Percentiles rank a stretch among this genome's conserved stretches.
These are phyloP conservation scores for Ptychodera flava DNA, from an alignment of 35 echinoderm and acorn worm species.

Conservation along the genomic window DNA sequence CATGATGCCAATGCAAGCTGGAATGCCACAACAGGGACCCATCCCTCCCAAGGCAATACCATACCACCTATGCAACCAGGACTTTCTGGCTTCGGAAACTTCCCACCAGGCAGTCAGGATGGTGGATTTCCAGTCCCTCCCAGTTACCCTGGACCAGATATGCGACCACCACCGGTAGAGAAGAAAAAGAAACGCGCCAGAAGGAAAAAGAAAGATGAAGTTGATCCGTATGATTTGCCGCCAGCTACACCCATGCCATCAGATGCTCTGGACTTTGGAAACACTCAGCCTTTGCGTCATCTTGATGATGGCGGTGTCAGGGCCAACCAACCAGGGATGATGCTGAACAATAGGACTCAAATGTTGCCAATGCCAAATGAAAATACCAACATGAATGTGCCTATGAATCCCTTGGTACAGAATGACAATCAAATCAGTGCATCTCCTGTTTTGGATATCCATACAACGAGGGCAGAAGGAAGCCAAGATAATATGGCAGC, in stretches of 20 bases:
- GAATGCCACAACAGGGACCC: not conserved
- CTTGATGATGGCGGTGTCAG: not conserved
- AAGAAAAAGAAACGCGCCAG: slow-evolving; percentile 70
- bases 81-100: not conserved
- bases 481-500: not conserved
- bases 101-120: slow-evolving; percentile 11
- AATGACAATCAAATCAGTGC: not conserved
- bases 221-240: not conserved
- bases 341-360: not conserved
- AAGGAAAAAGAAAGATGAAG: slow-evolving; percentile 66
- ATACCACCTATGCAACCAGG: not conserved
- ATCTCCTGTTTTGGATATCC: not conserved
- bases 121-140: slow-evolving; percentile 72
- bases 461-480: not conserved
- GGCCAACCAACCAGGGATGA: not conserved
- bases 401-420: not conserved
- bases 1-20: not conserved
- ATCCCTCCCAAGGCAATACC: not conserved
- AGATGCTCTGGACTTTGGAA: not conserved
- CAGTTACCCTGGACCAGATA: slow-evolving; percentile 67
- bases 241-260: slow-evolving; percentile 27
- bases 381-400: not conserved
- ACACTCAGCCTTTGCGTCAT: not conserved
- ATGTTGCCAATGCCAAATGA: not conserved
- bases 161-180: slow-evolving; percentile 40